A percentile compares a stretch with the other conserved stretches of the same genome.
These are phyloP conservation scores for Otolemur crassicaudatus DNA, from an alignment of 2,797 vertebrate species.

Conservation along the genomic window DNA sequence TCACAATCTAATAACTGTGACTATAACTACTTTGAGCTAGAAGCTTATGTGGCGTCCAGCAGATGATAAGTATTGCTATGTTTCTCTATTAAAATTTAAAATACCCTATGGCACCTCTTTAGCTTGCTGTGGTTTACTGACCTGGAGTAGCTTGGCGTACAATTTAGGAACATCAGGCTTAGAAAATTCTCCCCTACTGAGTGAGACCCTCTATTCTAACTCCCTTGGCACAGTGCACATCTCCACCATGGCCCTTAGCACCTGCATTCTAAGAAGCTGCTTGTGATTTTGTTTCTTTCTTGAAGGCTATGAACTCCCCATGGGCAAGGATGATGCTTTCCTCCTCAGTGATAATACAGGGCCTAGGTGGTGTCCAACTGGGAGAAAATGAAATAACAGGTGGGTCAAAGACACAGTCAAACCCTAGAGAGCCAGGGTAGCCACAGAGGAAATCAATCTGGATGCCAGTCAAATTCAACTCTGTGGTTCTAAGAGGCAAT, in stretches of 20 bases:
- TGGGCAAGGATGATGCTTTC: not conserved
- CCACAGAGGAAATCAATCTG: not conserved
- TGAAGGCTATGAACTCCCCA: accelerated
- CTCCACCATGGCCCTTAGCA: not conserved
- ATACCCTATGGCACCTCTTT: not conserved
- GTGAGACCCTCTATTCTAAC: not conserved
- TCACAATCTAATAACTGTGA: not conserved
- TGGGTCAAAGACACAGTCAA: not conserved
- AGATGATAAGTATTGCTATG: not conserved
- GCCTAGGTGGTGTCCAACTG: not conserved
- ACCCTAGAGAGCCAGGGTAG: not conserved
- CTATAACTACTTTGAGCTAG: not conserved
- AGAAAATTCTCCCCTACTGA: not conserved
- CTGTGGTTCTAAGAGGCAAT: not conserved
- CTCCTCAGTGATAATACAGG: not conserved
- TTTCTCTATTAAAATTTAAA: slow-evolving; percentile 12
- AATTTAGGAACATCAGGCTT: not conserved
- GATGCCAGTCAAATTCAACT: not conserved
- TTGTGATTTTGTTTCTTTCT: not conserved
- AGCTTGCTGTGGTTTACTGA: not conserved
- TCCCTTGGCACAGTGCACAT: no score
- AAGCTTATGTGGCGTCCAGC: not conserved
- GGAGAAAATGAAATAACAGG: not conserved
- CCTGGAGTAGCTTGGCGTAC: not conserved
- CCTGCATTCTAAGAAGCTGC: not conserved